Evolutionary conservation across 1,140 invertebrate genomes (phyloP), one percentile per base, ranked within the genome.

Genomic region (Drosophila auraria): DNA sequence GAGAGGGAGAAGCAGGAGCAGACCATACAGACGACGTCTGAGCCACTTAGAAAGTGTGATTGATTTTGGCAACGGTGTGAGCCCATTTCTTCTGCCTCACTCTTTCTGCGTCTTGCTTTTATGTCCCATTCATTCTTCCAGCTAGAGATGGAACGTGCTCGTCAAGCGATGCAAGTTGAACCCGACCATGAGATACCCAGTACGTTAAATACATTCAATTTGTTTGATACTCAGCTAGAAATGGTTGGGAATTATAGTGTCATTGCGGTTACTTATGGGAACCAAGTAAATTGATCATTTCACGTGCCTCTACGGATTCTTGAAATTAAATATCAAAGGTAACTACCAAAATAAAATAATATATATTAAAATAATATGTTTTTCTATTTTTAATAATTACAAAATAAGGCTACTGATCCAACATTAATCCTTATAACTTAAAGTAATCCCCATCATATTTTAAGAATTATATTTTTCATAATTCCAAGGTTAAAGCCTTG

Each of bases 41-140:
- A 61, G 70, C 65, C 87, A 87, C 82, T 90, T 90, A 87, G 90
- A 92, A 92, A 92, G 86, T 92, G 82, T 91, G 86, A 92, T 92
- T 92, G 86, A 92, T 92, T 91, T 83, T 91, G 86, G 80, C 80
- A 87, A 80, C 68, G 76, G 53, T 72, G 68, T 83, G 87, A 84
- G 70, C 78, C 72, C 71, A 81, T 91, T 91, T 83, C 80, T 74
- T 77, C 73, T 57, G 65, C 64, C 38, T 30, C 15, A 15, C 68
- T 71, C 68, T 71, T 71, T 71, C 50, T 71, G 68, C 50, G 63
- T 40, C 60, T 71, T 23, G 27, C 71, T 51, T 70, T 51, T 23
- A 72, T 72, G 71, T 76, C 57, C 56, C 78, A 79, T 75, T 76
- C 83, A 80, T 89, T 89, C 89, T 91, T 51, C 20, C 50, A 57